These are phyloP conservation scores for Girardinichthys multiradiatus DNA, from an alignment of 2,113 vertebrate species.

Conservation along the genomic window DNA sequence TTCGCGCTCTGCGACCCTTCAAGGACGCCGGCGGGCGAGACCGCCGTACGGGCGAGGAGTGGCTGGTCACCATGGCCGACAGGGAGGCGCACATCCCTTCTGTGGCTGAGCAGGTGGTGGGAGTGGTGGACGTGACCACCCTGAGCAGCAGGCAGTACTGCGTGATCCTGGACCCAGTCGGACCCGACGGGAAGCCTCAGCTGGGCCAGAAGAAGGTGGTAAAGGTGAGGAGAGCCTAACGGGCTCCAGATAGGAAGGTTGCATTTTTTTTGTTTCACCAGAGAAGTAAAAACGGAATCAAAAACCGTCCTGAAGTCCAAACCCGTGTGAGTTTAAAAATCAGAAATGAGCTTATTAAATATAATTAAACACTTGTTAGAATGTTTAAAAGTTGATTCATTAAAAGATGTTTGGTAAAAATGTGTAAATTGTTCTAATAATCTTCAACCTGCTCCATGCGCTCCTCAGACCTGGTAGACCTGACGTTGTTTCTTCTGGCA, in stretches of 20 bases:
- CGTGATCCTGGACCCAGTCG: conserved; percentile 87
- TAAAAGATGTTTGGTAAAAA: too few relatives aligned
- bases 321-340: too few relatives aligned
- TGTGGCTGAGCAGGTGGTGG: conserved; percentile 88
- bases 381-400: too few relatives aligned
- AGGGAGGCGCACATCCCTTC: conserved; percentile 88
- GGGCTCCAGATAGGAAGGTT: too few relatives aligned
- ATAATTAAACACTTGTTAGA: too few relatives aligned
- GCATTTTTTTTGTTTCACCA: too few relatives aligned
- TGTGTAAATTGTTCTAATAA: too few relatives aligned
- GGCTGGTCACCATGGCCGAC: conserved; percentile 87
- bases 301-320: too few relatives aligned
- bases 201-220: conserved; percentile 89
- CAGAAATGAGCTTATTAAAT: too few relatives aligned
- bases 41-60: conserved; percentile 88
- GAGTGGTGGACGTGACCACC: conserved; percentile 85
- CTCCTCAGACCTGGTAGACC: not conserved
- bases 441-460: too few relatives aligned
- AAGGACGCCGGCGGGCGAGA: conserved; percentile 74
- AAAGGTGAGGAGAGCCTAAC: conserved; percentile 82
- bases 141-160: conserved; percentile 87
- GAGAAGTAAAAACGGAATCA: too few relatives aligned
- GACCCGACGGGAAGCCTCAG: conserved; percentile 85
- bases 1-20: conserved; percentile 85
- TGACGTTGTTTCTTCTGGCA: conserved; percentile 28